Conservation (phyloP, 1,140 invertebrate genomes). For the Formica selysi region DNA sequence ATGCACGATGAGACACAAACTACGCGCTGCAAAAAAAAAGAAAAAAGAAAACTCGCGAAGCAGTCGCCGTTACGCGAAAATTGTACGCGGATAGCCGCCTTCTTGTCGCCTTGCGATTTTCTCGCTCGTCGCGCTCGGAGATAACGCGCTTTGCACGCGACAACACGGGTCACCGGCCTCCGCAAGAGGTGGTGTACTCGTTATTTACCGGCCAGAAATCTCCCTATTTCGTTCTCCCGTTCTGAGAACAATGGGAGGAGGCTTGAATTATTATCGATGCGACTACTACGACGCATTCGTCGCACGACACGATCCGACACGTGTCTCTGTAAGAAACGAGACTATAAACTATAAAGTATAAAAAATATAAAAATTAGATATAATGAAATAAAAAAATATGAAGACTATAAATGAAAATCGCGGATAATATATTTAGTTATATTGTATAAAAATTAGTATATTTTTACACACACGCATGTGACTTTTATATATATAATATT, state of each 20-base stretch:
- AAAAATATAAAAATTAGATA: neutral
- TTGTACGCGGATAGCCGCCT: constrained; percentile 28
- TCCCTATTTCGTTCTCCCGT: constrained; percentile 41
- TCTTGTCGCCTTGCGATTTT: constrained; percentile 64
- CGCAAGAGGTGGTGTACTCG: constrained; percentile 60
- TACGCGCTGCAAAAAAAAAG: neutral
- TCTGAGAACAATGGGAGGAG: constrained; percentile 46
- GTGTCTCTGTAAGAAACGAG: constrained; percentile 29
- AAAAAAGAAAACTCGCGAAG: neutral
- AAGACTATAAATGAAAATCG: no score
- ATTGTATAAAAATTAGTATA: neutral
- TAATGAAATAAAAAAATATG: neutral
- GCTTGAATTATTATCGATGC: constrained; percentile 65
- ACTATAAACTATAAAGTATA: neutral
- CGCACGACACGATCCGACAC: constrained; percentile 47
- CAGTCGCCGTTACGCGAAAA: constrained; percentile 33
- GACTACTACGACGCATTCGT: constrained; percentile 26
- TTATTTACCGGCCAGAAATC: constrained; percentile 69
- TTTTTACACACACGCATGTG: neutral
- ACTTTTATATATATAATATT: no score
- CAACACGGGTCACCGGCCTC: constrained; percentile 69
- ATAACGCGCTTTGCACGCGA: constrained; percentile 69
- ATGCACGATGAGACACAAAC: neutral
- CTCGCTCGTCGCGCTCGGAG: constrained; percentile 45
- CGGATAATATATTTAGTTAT: neutral